Evolutionary conservation across 2,113 vertebrate species (phyloP).

Genomic region (Mus pahari): DNA sequence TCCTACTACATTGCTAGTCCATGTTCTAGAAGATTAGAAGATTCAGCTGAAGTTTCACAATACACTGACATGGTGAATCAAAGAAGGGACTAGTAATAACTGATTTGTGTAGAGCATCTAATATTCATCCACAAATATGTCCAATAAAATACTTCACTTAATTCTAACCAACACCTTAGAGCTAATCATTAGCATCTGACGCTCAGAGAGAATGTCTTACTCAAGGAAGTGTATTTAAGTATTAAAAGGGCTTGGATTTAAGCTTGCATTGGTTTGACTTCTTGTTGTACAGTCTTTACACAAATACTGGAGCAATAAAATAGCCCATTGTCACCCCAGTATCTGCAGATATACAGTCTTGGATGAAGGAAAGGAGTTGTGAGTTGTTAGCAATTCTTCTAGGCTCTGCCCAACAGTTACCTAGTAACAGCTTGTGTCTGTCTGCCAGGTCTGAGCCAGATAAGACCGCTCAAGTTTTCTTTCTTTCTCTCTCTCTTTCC

Average conservation of each 20-base stretch:
- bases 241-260: background rate
- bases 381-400: too few species aligned
- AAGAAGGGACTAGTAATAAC: background rate
- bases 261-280: slow-evolving; percentile 11
- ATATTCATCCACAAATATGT: background rate
- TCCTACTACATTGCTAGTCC: background rate
- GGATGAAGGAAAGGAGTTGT: background rate
- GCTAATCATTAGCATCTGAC: background rate
- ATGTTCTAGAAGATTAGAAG: background rate
- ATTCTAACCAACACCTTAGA: slow-evolving; percentile 23
- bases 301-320: slow-evolving; percentile 14
- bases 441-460: too few species aligned
- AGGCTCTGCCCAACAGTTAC: too few species aligned
- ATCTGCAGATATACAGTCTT: background rate
- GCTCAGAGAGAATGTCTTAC: background rate
- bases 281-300: background rate
- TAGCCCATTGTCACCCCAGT: background rate
- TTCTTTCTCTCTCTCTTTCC: too few species aligned
- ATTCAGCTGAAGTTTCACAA: background rate
- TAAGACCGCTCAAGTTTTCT: too few species aligned
- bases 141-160: background rate
- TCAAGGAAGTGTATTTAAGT: background rate
- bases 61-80: background rate
- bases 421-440: too few species aligned
- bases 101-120: background rate